phyloP scores from a whole-genome alignment of 2,113 vertebrate species.

The Atherinomorus stipes region DNA sequence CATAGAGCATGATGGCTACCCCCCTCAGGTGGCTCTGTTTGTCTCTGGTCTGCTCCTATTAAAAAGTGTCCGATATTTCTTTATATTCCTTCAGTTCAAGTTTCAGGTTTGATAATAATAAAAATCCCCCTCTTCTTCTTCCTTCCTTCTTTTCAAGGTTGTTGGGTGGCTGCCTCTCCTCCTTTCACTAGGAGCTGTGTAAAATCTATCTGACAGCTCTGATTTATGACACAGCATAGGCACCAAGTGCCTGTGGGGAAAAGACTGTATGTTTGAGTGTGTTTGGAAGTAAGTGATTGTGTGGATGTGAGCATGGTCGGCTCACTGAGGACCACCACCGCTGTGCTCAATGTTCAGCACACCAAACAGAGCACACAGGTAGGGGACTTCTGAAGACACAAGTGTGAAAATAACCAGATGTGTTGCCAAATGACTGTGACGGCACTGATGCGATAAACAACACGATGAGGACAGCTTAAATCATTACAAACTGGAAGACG shows the following conservation, averaged over 20 bases:
- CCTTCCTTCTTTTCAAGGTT: slow-evolving; percentile 76
- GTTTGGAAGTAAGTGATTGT: slow-evolving; percentile 54
- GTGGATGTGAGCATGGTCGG: slow-evolving; percentile 22
- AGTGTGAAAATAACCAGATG: not conserved
- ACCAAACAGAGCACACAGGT: slow-evolving; percentile 29
- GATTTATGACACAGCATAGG: slow-evolving; percentile 79
- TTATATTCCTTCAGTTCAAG: slow-evolving; percentile 45
- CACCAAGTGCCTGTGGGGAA: slow-evolving; percentile 60
- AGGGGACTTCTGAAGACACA: slow-evolving; percentile 2
- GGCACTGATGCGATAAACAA: not conserved
- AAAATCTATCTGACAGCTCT: slow-evolving; percentile 80
- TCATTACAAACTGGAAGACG: not conserved
- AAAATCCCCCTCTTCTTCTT: slow-evolving; percentile 60
- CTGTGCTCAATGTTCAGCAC: slow-evolving; percentile 66
- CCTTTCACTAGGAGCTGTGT: slow-evolving; percentile 72
- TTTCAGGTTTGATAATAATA: slow-evolving; percentile 62
- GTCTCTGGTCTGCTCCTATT: not conserved
- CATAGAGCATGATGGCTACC: not conserved
- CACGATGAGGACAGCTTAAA: not conserved
- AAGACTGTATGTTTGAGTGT: slow-evolving; percentile 52
- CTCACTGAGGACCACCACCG: slow-evolving; percentile 42
- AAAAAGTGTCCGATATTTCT: slow-evolving; percentile 30
- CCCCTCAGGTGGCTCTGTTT: not conserved
- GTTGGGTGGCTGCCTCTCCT: slow-evolving; percentile 65
- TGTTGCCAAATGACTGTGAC: not conserved